Base-by-base conservation (phyloP, 2,888 invertebrate species). In the Geophilus truncorum region DNA sequence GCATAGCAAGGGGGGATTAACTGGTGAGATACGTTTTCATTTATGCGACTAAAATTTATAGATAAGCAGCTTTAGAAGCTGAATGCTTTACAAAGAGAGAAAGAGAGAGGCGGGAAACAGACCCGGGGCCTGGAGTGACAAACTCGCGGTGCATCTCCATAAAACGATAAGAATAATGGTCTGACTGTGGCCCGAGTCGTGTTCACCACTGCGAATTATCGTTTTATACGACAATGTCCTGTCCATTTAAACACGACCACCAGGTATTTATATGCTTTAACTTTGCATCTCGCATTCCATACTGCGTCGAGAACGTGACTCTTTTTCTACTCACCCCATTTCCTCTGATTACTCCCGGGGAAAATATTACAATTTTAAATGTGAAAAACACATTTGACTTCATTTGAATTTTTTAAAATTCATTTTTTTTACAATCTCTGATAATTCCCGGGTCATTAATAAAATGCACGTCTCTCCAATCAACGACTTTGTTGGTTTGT, bases 151-250 rank as follows among this genome's bases (percentile, higher is more conserved):
- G 23, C 57, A 57, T 57, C 21, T 57, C 57, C 57, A 23, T 57
- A 57, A 57, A 57, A 57, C 23, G 57, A 57, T 57, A 57, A 57
- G 57, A 57, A 23, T 23, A 57, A 62, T 25, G 25, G 62, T 62
- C 62, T 62, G 62, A 62, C 62, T 25, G 25, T 62, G 62, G 62
- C 62, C 62, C 62, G 25, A 62, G 62, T 62, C 62, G 62, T 62
- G 62, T 62, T 62, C 62, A 62, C 62, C 28, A 62, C 62, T 62
- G 62, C 25, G 62, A 62, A 62, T 62, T 62, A 62, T 62, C 62
- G 25, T 62, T 62, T 62, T 62, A 62, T 62, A 23, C 62, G 62
- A 23, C 62, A 25, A 9, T 62, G 62, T 62, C 23, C 62, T 62
- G 45, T 45, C 62, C 25, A 62, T 25, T 25, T 62, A 25, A 25